Conservation (phyloP, 2,113 vertebrate genomes). For the Festucalex cinctus region DNA sequence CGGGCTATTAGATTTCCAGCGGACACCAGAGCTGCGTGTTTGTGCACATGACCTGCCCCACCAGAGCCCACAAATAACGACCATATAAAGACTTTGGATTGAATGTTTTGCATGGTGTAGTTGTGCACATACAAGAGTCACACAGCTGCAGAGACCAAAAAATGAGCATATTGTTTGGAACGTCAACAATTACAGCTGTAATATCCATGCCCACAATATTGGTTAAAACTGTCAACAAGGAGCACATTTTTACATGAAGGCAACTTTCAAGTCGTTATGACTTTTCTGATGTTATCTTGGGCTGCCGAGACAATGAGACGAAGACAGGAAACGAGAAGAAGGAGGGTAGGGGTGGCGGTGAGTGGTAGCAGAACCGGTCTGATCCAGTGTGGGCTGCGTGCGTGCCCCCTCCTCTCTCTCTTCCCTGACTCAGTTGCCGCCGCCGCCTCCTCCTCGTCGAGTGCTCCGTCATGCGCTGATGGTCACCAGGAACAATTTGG, state of each 20-base stretch:
- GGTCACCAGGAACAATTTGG: constrained; percentile 53
- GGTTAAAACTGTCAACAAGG: background rate
- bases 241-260: background rate
- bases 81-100: constrained; percentile 14
- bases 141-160: constrained; percentile 9
- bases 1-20: constrained; percentile 19
- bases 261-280: background rate
- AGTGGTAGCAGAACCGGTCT: constrained; percentile 64
- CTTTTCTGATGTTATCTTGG: background rate
- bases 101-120: background rate
- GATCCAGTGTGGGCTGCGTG: constrained; percentile 64
- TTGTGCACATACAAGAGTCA: background rate
- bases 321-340: constrained; percentile 21
- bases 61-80: constrained; percentile 15
- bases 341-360: constrained; percentile 26
- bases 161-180: constrained; percentile 1
- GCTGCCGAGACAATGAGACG: constrained; percentile 12
- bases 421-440: background rate
- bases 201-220: background rate
- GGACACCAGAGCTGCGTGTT: constrained; percentile 42
- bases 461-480: constrained; percentile 48
- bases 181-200: constrained; percentile 17
- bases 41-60: constrained; percentile 20
- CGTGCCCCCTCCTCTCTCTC: constrained; percentile 24
- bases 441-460: constrained; percentile 24